Evolutionary conservation across 1,140 invertebrate genomes (phyloP).

Genomic region (Drosophila mayri): DNA sequence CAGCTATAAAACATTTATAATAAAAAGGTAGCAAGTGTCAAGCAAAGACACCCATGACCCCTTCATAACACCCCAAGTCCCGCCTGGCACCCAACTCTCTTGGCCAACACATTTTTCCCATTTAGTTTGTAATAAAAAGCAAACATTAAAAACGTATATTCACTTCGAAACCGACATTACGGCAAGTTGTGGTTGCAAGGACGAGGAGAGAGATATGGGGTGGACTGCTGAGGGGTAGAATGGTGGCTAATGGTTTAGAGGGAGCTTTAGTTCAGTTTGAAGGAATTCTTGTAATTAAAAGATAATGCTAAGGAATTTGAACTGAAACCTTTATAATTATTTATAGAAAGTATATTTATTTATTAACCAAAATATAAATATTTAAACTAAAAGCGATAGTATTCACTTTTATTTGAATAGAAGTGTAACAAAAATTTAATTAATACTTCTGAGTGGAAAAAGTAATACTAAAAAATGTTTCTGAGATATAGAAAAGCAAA

Average conservation of each 20-base stretch:
- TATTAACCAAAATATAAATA: no score
- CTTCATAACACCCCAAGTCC: background rate
- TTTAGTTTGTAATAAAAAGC: slow-evolving; percentile 68
- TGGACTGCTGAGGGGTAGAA: background rate
- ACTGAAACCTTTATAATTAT: background rate
- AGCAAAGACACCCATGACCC: slow-evolving; percentile 28
- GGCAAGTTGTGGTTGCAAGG: slow-evolving; percentile 21
- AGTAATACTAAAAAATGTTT: background rate
- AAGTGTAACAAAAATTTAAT: no score
- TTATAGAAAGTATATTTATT: background rate
- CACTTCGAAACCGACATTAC: slow-evolving; percentile 49
- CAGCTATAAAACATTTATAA: slow-evolving; percentile 74
- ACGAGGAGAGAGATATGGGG: background rate
- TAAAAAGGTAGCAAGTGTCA: slow-evolving; percentile 58
- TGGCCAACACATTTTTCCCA: slow-evolving; percentile 70
- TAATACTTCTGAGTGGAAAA: background rate
- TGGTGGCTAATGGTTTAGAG: slow-evolving; percentile 7
- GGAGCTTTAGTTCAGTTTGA: background rate
- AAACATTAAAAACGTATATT: slow-evolving; percentile 66
- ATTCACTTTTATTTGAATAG: no score
- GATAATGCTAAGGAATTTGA: background rate
- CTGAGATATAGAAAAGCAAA: background rate
- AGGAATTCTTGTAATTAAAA: background rate
- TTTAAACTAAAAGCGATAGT: no score
- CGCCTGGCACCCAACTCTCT: background rate